Evolutionary conservation across 2,888 invertebrate species (phyloP).

Genomic region (Polydrusus cervinus): DNA sequence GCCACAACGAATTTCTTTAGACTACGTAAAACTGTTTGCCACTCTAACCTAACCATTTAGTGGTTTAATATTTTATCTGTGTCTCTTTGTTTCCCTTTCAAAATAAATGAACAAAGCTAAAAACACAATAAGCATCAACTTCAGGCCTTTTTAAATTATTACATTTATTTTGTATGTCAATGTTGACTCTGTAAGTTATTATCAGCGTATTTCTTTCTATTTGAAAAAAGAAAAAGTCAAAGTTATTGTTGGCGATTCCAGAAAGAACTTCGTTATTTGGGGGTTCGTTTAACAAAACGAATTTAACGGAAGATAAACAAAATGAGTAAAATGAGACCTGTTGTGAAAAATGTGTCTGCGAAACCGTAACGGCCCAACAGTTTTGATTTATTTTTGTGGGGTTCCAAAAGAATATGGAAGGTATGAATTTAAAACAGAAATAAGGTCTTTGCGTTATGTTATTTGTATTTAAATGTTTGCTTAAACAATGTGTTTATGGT

Average conservation of each 20-base stretch:
- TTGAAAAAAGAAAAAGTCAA: background rate
- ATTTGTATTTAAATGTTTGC: background rate
- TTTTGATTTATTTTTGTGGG: slow-evolving; percentile 7
- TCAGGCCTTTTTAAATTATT: background rate
- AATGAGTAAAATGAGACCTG: slow-evolving; percentile 17
- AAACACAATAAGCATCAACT: background rate
- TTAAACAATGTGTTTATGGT: background rate
- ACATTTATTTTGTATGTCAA: background rate
- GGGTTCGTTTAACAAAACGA: slow-evolving; percentile 4
- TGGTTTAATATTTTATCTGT: no score
- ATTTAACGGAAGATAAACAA: slow-evolving; percentile 28
- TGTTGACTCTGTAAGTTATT: background rate
- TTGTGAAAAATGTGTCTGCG: slow-evolving; percentile 1
- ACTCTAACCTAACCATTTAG: no score
- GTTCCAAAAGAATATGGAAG: background rate
- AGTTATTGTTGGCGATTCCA: slow-evolving; percentile 4
- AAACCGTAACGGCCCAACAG: background rate
- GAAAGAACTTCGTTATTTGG: background rate
- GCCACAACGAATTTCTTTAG: no score
- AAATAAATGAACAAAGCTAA: no score
- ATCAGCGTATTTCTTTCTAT: background rate
- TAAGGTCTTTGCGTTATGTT: background rate
- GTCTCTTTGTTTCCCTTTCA: no score
- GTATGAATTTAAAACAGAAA: background rate
- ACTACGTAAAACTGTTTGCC: no score